Base-by-base conservation (phyloP, 53 echinoderm and acorn worm genomes). In the Temnopleurus reevesii region DNA sequence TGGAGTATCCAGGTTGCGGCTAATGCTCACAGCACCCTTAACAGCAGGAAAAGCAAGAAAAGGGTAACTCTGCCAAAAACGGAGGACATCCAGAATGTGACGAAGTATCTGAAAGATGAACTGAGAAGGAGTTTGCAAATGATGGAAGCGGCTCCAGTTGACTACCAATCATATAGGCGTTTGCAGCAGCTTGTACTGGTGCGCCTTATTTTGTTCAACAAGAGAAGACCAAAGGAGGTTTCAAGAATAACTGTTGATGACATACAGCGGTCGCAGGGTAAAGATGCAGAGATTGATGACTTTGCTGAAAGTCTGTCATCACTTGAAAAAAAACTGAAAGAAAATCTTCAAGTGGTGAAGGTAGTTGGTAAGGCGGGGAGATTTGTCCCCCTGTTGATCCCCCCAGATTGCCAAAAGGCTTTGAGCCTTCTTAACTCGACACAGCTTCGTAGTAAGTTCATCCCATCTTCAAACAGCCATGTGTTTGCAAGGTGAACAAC, bases 131-230 rank as follows among this genome's bases (percentile, higher is more conserved):
- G 66, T 61, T 60, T 49, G 59, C 34, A 57, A 21, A 0, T 53
- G 80, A 44, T 79, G 80, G 45, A 47, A 79, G 19, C 38, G 36
- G 15, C 90, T 46, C 25, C 60, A 59, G 86, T 59, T 4, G 59
- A 81, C 19, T 45, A 66, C 55, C 27, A 49, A 47, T 30, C 1
- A 25, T 91, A 76, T 24, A 84, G 65, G 76, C 41, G 76, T 26
- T 55, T 66, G 55, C 91, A 91, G 51, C 84, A 91, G 85, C 26
- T 93, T 12, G 86, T 79, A 36, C 91, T 93, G 17, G 76, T 89
- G 27, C 44, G 89, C 60, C 83, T 91, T 38, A 51, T 93, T n/a
- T 59, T 91, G 55, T 93, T 93, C 91, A 93, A 93, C 83, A 91
- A 91, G 36, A 46, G 93, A 56, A 57, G 90, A 49, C 92, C 92